Percentiles rank a stretch among this genome's conserved stretches.
Evolutionary conservation across 30 jellyfish, hydroid and myxozoan species (phyloP).

Genomic region (Cassiopea andromeda): DNA sequence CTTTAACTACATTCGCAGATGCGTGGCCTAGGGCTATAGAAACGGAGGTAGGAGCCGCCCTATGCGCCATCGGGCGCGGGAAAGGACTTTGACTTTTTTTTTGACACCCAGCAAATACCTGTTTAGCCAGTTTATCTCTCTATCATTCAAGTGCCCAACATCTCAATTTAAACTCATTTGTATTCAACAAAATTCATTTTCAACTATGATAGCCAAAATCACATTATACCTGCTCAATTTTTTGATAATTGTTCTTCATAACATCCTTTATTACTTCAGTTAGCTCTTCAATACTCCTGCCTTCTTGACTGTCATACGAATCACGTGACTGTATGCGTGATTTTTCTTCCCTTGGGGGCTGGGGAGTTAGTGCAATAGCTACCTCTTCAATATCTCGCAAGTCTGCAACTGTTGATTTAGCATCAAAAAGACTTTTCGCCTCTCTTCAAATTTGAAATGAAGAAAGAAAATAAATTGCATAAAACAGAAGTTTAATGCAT

Average conservation of each 20-base stretch:
- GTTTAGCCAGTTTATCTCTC: too few species aligned
- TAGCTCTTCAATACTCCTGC: slow-evolving; percentile 73
- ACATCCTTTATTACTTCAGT: slow-evolving; percentile 36
- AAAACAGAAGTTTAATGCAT: too few species aligned
- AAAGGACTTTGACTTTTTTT: too few species aligned
- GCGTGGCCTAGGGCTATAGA: too few species aligned
- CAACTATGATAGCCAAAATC: background rate
- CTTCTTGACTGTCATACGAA: slow-evolving; percentile 78
- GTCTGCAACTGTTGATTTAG: slow-evolving; percentile 68
- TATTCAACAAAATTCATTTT: background rate
- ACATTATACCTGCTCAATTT: slow-evolving; percentile 59
- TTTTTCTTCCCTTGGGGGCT: slow-evolving; percentile 45
- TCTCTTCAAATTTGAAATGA: slow-evolving; percentile 55
- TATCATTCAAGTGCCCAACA: too few species aligned
- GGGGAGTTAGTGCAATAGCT: slow-evolving; percentile 35
- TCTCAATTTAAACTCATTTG: too few species aligned
- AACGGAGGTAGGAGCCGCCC: too few species aligned
- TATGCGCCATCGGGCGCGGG: too few species aligned
- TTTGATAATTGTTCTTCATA: slow-evolving; percentile 65
- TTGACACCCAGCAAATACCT: too few species aligned
- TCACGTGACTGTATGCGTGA: slow-evolving; percentile 41
- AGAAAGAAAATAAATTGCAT: too few species aligned
- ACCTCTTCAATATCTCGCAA: slow-evolving; percentile 60
- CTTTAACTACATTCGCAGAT: too few species aligned
- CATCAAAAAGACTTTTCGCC: slow-evolving; percentile 80